Evolutionary conservation across 2,113 vertebrate genomes (phyloP), one percentile per base, ranked within the genome.

Genomic region (Antechinus stuartii): DNA sequence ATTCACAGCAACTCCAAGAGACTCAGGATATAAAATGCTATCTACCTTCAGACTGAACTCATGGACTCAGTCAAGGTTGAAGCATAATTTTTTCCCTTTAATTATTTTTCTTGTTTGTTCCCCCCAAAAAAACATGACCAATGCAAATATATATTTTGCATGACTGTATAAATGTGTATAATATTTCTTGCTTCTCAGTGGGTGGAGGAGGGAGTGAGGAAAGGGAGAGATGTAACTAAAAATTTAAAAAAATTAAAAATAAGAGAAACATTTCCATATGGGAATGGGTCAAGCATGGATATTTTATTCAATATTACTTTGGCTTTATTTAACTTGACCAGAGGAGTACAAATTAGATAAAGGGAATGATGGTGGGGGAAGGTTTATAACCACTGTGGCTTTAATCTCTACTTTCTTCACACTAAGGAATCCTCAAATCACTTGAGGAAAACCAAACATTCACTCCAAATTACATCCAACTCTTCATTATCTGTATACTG

Each of bases 361-460:
- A 50, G 57, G 91, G 26, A 50, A 84, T 55, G 90, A 92, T 14
- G 14, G 42, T 19, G 93, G 54, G 30, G 30, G 93, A 68, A 92
- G 30, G 47, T 8, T 68, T 84, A 30, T 55, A 93, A 89, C 14
- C 47, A 91, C 54, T 92, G 76, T 89, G 91, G 55, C 90, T 94
- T 94, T 95, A 90, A 94, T 61, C n/a, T 95, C 49, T 27, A 54
- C 9, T 26, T 57, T 30, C 23, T 92, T 94, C 92, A 93, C 95
- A 90, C 46, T 56, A 55, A 94, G 93, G 76, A 6, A 12, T 24
- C 92, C 47, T 42, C 47, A 57, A 93, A 53, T 76, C 30, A 76
- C 68, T 22, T 76, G 35, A 42, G 16, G 68, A 76, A 42, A 76
- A 35, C 6, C 35, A n/a, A 68, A 68, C 30, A 42, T 92, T 94